Conservation (phyloP, 2,888 invertebrate genomes). For the Macrosoma leucophasiata region DNA sequence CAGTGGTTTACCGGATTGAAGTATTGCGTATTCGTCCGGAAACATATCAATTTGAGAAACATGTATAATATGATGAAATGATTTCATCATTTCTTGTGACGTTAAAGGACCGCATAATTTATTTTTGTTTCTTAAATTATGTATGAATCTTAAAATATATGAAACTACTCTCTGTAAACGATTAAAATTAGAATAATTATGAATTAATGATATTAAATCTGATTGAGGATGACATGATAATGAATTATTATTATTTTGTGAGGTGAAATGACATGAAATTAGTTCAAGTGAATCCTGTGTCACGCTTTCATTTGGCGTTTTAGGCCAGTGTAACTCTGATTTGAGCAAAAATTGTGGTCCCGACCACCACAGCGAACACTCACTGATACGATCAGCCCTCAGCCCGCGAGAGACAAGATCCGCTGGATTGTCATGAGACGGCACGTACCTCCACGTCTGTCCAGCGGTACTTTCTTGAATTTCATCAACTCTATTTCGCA, state of each 20-base stretch:
- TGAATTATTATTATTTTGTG: too few species aligned
- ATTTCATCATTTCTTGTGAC: constrained; percentile 5
- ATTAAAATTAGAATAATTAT: constrained; percentile 7
- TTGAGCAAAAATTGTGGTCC: constrained; percentile 10
- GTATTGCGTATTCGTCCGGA: constrained; percentile 5
- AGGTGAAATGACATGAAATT: too few species aligned
- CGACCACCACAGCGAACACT: constrained; percentile 15
- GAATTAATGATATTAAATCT: background rate
- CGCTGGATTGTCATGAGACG: constrained; percentile 12
- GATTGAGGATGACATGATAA: too few species aligned
- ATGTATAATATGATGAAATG: constrained; percentile 5
- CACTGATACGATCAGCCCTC: constrained; percentile 6
- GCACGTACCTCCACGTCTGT: constrained; percentile 10
- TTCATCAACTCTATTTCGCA: constrained; percentile 14
- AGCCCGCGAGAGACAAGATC: constrained; percentile 15
- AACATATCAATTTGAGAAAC: constrained; percentile 9
- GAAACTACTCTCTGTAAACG: constrained; percentile 10
- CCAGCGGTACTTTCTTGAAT: constrained; percentile 5
- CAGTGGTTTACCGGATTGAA: constrained; percentile 4
- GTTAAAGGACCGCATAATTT: constrained; percentile 1
- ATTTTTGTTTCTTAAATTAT: constrained; percentile 5
- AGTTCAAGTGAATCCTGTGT: too few species aligned
- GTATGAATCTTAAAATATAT: constrained; percentile 9
- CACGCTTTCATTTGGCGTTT: too few species aligned
- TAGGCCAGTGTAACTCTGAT: constrained; percentile 1